Conservation (phyloP, 2,888 invertebrate species). For the Lasius platythorax region DNA sequence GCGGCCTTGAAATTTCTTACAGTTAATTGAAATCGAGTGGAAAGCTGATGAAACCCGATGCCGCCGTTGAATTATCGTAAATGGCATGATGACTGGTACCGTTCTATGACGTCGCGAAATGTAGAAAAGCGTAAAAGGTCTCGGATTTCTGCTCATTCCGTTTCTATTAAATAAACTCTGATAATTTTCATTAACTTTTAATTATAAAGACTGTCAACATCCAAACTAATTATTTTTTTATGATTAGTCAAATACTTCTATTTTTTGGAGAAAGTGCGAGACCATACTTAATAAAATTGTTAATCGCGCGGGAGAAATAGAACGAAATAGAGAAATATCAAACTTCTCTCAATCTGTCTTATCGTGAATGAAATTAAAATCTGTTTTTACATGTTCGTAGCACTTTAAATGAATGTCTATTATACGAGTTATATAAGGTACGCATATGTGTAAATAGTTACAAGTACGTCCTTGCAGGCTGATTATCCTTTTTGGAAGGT, state of each 20-base stretch:
- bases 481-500: constrained; percentile 70
- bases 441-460: constrained; percentile 13
- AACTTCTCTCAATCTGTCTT: background rate
- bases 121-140: constrained; percentile 19
- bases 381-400: background rate
- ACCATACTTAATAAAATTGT: constrained; percentile 1
- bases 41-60: constrained; percentile 46
- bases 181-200: background rate
- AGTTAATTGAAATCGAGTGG: constrained; percentile 56
- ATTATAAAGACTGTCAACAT: background rate
- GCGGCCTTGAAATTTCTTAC: constrained; percentile 50
- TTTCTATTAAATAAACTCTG: background rate
- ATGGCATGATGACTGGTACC: constrained; percentile 30
- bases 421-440: background rate
- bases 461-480: constrained; percentile 61
- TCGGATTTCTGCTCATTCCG: constrained; percentile 3
- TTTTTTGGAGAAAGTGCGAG: constrained; percentile 18
- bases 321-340: background rate
- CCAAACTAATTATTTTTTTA: background rate
- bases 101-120: constrained; percentile 8
- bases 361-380: background rate
- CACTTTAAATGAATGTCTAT: constrained; percentile 8
- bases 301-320: constrained; percentile 18
- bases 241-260: background rate
- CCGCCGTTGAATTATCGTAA: constrained; percentile 42